phyloP scores from a whole-genome alignment of 2,888 invertebrate genomes.

The Parnassius smintheus region DNA sequence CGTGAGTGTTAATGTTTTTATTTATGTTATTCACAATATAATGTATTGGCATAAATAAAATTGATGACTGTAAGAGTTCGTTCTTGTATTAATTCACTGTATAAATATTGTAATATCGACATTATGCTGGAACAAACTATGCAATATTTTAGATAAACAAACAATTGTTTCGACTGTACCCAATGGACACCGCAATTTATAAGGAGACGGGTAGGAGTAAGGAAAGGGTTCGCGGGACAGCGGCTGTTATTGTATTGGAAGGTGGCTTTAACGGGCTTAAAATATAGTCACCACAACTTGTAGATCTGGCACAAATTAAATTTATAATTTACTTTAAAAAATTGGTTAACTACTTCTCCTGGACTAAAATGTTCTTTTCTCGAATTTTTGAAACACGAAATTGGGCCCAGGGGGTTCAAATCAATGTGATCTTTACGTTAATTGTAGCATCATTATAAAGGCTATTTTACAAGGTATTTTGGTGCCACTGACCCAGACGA shows the following conservation, averaged over 20 bases:
- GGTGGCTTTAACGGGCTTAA: conserved; percentile 70
- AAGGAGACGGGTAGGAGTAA: conserved; percentile 56
- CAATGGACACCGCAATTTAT: conserved; percentile 78
- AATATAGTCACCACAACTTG: conserved; percentile 22
- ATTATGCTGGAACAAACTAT: conserved; percentile 27
- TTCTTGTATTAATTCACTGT: neutral
- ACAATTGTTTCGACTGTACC: conserved; percentile 43
- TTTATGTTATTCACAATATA: too few species aligned
- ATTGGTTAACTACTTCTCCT: too few species aligned
- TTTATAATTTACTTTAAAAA: neutral
- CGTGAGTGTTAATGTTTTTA: too few species aligned
- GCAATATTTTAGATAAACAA: conserved; percentile 57
- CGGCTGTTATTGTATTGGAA: conserved; percentile 79
- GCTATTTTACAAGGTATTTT: too few species aligned
- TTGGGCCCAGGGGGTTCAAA: too few species aligned
- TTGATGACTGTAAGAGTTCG: too few species aligned
- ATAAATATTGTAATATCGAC: neutral
- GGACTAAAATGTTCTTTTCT: too few species aligned
- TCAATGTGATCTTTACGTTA: too few species aligned
- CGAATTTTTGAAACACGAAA: too few species aligned
- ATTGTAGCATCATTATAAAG: too few species aligned
- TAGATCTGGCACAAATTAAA: conserved; percentile 35
- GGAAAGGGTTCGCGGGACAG: conserved; percentile 66
- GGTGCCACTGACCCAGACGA: too few species aligned
- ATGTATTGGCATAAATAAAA: too few species aligned